Base-by-base conservation (phyloP, 1,140 invertebrate species). In the Hylyphantes graminicola region DNA sequence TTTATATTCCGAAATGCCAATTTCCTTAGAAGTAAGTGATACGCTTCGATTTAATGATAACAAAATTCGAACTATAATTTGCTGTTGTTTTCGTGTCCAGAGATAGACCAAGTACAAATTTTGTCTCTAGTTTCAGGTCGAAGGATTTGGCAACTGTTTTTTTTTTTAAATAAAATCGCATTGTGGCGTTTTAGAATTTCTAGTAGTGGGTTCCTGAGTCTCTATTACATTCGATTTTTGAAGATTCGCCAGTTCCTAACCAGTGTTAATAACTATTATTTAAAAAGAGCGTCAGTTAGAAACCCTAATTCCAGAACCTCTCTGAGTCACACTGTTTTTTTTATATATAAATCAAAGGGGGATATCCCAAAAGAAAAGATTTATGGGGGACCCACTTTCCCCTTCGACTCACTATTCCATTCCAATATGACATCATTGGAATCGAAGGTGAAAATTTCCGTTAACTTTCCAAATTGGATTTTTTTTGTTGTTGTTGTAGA, bases 371-470 rank as follows among this genome's bases (percentile, higher is more conserved):
- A 76, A 76, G 55, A 59, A 76, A 76, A 76, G 74, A 76, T 76
- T 76, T 76, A 76, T 76, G 74, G 12, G 12, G 74, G 57, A 59
- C 19, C 15, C 57, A n/a, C 57, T 59, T 55, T 50, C 54, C 15
- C 55, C 55, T 57, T 19, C 13, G 35, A 35, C 35, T 35, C 48
- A 17, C 48, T 70, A n/a, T 70, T 70, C 67, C 54, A 70, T 76
- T 51, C 59, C 59, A 19, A 76, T 63, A 76, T 76, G 74, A 76
- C 74, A 76, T 76, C 74, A 76, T 76, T 76, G 19, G 74, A 76
- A 59, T 19, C 19, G 74, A 76, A 76, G 64, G 74, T 76, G 64
- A 76, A 76, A 70, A 76, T 76, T 76, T 76, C 74, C 74, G 74
- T 76, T 63, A 48, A 15, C n/a, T 53, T 55, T 59, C 53, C 6